These are phyloP conservation scores for Buphagus erythrorhynchus DNA, from an alignment of 2,797 vertebrate species.

Conservation along the genomic window DNA sequence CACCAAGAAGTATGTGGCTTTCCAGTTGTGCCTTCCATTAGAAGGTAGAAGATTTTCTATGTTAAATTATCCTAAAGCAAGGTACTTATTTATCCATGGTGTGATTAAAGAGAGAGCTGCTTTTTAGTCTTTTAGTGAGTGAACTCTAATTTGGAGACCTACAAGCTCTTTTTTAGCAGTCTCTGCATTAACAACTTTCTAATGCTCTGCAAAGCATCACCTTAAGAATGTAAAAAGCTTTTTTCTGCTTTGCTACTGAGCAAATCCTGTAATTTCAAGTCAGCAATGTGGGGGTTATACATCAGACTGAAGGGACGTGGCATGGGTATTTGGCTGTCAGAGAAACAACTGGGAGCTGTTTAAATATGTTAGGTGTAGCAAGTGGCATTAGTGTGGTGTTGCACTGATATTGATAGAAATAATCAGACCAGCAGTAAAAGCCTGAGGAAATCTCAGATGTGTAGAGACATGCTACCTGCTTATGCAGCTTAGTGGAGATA, in stretches of 20 bases:
- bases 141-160: background rate
- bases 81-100: background rate
- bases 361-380: background rate
- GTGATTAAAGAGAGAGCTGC: background rate
- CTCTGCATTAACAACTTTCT: background rate
- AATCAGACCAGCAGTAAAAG: background rate
- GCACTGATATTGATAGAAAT: background rate
- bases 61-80: background rate
- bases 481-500: accelerated
- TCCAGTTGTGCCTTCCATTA: background rate
- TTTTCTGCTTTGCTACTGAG: background rate
- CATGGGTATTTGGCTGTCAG: background rate
- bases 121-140: background rate
- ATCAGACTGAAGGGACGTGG: background rate
- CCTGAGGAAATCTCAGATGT: background rate
- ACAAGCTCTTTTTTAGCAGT: background rate
- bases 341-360: background rate
- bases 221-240: background rate
- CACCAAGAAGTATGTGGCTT: background rate
- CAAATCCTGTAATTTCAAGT: background rate
- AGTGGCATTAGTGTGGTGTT: background rate
- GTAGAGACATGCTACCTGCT: background rate
- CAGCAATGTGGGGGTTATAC: background rate
- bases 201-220: background rate
- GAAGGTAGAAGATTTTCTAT: background rate